Evolutionary conservation across 2,888 invertebrate genomes (phyloP).

Genomic region (Xestia xanthographa): DNA sequence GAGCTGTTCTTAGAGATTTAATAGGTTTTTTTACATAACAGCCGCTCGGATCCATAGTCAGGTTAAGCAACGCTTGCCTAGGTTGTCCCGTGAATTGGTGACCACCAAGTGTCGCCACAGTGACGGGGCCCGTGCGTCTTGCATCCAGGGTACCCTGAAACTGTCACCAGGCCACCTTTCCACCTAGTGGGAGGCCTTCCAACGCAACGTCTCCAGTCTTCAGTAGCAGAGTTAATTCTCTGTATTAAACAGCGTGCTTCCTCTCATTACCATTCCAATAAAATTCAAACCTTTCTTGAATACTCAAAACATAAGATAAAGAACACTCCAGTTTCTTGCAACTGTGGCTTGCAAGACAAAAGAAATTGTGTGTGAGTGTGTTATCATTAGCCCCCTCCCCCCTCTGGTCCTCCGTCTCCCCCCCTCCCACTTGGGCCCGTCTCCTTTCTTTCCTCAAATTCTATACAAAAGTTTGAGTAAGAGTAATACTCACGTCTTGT

Average conservation of each 20-base stretch:
- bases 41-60: too few species aligned
- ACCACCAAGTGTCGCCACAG: too few species aligned
- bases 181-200: too few species aligned
- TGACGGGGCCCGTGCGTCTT: too few species aligned
- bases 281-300: constrained; percentile 33
- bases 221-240: not conserved
- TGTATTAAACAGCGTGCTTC: not conserved
- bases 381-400: constrained; percentile 77
- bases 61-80: too few species aligned
- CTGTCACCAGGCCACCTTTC: too few species aligned
- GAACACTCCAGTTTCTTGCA: constrained; percentile 66
- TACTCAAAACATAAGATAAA: constrained; percentile 58
- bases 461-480: constrained; percentile 90
- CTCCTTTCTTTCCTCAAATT: constrained; percentile 83
- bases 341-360: constrained; percentile 72
- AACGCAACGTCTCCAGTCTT: too few species aligned
- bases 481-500: constrained; percentile 88
- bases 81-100: too few species aligned
- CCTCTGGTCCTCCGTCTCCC: constrained; percentile 27
- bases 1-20: too few species aligned
- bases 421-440: constrained; percentile 55
- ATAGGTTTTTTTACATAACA: too few species aligned
- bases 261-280: constrained; percentile 4
- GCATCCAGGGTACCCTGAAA: too few species aligned
- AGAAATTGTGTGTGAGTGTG: constrained; percentile 79